Conservation (phyloP, 1,140 invertebrate species). For the Lucilia sericata region DNA sequence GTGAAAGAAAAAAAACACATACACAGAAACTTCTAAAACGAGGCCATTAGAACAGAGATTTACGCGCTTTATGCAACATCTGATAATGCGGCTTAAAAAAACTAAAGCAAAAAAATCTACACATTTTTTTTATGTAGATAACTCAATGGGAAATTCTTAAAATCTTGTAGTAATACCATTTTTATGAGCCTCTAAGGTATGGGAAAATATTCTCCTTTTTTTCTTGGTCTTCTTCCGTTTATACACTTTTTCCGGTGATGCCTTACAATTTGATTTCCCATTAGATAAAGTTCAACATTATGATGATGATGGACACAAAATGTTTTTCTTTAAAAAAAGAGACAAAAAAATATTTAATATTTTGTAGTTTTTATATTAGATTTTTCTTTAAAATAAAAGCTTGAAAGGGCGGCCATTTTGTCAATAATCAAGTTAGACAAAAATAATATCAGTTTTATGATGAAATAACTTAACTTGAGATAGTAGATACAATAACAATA, state of each 20-base stretch:
- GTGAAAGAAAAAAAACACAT: not conserved
- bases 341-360: too few species aligned
- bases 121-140: too few species aligned
- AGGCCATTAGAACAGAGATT: conserved; percentile 28
- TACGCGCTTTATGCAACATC: conserved; percentile 14
- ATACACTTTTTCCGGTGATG: not conserved
- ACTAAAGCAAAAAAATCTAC: not conserved
- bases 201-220: not conserved
- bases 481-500: too few species aligned
- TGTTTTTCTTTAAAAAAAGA: not conserved
- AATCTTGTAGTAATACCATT: not conserved
- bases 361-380: too few species aligned
- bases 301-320: not conserved
- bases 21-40: not conserved
- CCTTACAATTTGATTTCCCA: not conserved
- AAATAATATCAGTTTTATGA: too few species aligned
- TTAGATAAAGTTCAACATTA: not conserved
- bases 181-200: not conserved
- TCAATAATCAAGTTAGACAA: too few species aligned
- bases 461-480: too few species aligned
- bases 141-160: not conserved
- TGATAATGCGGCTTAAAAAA: conserved; percentile 7
- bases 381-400: too few species aligned
- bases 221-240: not conserved
- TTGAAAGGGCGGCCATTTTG: too few species aligned